Conservation (phyloP, 2,888 invertebrate genomes). For the Argynnis bischoffii region DNA sequence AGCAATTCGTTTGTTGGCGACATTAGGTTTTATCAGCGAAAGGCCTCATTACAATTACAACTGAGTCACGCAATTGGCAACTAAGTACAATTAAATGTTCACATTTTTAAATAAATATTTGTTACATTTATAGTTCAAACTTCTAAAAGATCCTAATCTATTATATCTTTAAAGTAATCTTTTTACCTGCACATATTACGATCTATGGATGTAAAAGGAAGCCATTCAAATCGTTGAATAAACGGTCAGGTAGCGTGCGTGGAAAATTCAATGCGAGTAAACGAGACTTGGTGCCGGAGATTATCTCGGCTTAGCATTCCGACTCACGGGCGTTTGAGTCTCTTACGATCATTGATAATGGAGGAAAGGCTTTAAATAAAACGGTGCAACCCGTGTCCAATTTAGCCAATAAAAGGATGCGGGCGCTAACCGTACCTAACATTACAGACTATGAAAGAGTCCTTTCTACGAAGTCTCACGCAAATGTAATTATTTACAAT, state of each 20-base stretch:
- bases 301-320: constrained; percentile 80
- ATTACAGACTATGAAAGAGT: constrained; percentile 44
- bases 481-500: constrained; percentile 70
- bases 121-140: constrained; percentile 1
- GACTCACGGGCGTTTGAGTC: constrained; percentile 53
- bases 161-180: constrained; percentile 47
- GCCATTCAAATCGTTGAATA: constrained; percentile 70
- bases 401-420: constrained; percentile 77
- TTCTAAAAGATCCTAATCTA: constrained; percentile 26
- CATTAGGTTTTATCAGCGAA: constrained; percentile 56
- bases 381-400: constrained; percentile 61
- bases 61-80: constrained; percentile 55
- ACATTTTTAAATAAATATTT: constrained; percentile 1
- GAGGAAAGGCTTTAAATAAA: constrained; percentile 63
- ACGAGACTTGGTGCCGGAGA: constrained; percentile 60
- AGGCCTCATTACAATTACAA: constrained; percentile 48
- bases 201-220: constrained; percentile 65
- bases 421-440: constrained; percentile 57
- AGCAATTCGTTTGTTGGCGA: constrained; percentile 47
- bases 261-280: constrained; percentile 69
- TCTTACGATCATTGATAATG: constrained; percentile 53
- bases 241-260: constrained; percentile 74
- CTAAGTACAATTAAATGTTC: constrained; percentile 11
- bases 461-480: constrained; percentile 42
- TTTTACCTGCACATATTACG: constrained; percentile 63